Percentiles rank a stretch among this genome's conserved stretches.
Evolutionary conservation across 2,888 invertebrate species (phyloP).

Genomic region (Coecobrya sp.): DNA sequence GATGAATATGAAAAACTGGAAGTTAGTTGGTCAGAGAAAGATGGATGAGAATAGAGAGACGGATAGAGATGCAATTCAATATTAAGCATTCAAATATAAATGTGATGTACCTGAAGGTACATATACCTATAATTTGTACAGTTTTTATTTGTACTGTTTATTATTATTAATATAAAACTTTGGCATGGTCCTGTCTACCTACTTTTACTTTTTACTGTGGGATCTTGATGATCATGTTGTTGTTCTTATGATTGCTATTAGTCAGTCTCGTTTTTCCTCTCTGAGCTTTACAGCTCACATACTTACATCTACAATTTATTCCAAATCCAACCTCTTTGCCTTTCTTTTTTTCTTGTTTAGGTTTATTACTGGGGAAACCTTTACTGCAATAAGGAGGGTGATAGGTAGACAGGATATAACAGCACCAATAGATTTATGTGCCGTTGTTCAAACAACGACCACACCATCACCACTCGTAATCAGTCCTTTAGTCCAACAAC

Average conservation of each 20-base stretch:
- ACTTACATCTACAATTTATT: too few species aligned
- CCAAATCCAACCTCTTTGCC: too few species aligned
- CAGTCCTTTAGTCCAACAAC: not conserved
- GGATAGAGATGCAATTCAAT: not conserved
- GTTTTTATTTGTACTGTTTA: too few species aligned
- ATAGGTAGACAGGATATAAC: not conserved
- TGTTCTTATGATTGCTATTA: too few species aligned
- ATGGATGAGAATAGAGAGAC: not conserved
- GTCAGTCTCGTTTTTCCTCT: too few species aligned
- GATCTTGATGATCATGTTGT: too few species aligned
- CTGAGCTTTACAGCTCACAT: too few species aligned
- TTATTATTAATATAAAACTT: too few species aligned
- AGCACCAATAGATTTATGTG: not conserved
- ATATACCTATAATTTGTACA: too few species aligned
- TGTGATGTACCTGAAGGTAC: too few species aligned
- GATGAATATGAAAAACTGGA: conserved; percentile 22
- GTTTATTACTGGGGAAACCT: not conserved
- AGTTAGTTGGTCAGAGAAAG: conserved; percentile 33
- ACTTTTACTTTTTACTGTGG: too few species aligned
- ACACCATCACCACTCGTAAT: not conserved
- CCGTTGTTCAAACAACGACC: conserved; percentile 10
- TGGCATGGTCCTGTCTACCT: too few species aligned
- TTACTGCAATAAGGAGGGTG: not conserved
- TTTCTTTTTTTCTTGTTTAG: not conserved
- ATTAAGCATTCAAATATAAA: not conserved